phyloP scores from a whole-genome alignment of 2,113 vertebrate genomes.

The Myotis lucifugus region DNA sequence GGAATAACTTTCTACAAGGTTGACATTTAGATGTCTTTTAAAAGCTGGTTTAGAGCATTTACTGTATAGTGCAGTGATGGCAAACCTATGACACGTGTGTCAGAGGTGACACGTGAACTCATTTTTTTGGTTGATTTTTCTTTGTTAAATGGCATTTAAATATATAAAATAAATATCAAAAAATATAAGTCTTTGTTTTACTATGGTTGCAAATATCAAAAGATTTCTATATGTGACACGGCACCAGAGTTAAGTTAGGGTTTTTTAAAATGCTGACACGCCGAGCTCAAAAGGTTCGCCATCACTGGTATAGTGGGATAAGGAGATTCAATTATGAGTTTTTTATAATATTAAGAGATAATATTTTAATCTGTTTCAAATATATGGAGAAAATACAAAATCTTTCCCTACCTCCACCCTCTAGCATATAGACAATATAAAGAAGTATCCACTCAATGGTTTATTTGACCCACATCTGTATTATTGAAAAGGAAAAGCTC shows the following conservation, averaged over 20 bases:
- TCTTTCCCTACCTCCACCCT: neutral
- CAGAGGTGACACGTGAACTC: no score
- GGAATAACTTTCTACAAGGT: neutral
- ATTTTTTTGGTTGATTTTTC: no score
- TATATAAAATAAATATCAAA: no score
- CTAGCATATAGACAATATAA: neutral
- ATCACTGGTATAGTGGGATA: neutral
- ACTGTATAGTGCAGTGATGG: neutral
- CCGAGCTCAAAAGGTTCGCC: no score
- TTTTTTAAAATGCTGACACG: no score
- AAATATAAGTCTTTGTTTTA: no score
- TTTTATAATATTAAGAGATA: constrained; percentile 37
- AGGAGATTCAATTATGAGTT: neutral
- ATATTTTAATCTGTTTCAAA: constrained; percentile 26
- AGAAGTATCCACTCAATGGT: neutral
- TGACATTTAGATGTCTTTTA: neutral
- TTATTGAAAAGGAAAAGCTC: neutral
- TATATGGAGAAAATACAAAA: neutral
- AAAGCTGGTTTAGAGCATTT: neutral
- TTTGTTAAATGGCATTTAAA: no score
- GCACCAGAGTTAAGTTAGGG: no score
- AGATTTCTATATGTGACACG: no score
- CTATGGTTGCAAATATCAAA: no score
- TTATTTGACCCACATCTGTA: neutral
- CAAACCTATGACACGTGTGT: no score